A percentile compares a stretch with the other conserved stretches of the same genome.
phyloP scores from a whole-genome alignment of 2,888 invertebrate genomes.

The Eilema caniola region DNA sequence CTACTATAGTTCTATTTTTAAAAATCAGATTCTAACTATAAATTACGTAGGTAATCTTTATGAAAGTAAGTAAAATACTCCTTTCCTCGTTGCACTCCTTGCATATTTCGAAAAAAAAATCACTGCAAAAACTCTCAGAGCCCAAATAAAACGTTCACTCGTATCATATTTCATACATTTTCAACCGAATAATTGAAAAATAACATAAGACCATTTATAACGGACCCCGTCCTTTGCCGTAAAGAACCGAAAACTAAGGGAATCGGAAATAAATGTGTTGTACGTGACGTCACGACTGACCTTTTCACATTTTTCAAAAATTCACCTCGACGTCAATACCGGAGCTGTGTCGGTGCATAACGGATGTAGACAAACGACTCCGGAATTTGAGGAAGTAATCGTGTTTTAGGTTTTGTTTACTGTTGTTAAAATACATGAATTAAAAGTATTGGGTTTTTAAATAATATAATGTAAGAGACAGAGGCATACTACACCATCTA shows the following conservation, averaged over 20 bases:
- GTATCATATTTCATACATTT: conserved; percentile 49
- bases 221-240: conserved; percentile 52
- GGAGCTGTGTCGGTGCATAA: conserved; percentile 56
- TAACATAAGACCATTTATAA: conserved; percentile 68
- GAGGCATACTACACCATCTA: no score
- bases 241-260: conserved; percentile 59
- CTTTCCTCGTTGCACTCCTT: no score
- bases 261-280: conserved; percentile 80
- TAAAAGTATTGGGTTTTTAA: neutral
- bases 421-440: neutral
- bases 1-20: neutral
- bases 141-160: conserved; percentile 21
- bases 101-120: neutral
- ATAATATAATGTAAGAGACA: no score
- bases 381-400: conserved; percentile 26
- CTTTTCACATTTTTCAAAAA: conserved; percentile 87
- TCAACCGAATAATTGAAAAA: conserved; percentile 64
- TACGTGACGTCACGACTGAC: conserved; percentile 79
- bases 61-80: neutral
- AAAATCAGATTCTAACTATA: no score
- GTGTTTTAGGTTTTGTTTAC: conserved; percentile 1
- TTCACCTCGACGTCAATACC: conserved; percentile 78
- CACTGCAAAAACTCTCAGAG: conserved; percentile 18
- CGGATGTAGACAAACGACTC: conserved; percentile 54
- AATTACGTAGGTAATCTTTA: no score